phyloP scores from a whole-genome alignment of 92 coral and sea anemone genomes.

The Heliopora coerulea region DNA sequence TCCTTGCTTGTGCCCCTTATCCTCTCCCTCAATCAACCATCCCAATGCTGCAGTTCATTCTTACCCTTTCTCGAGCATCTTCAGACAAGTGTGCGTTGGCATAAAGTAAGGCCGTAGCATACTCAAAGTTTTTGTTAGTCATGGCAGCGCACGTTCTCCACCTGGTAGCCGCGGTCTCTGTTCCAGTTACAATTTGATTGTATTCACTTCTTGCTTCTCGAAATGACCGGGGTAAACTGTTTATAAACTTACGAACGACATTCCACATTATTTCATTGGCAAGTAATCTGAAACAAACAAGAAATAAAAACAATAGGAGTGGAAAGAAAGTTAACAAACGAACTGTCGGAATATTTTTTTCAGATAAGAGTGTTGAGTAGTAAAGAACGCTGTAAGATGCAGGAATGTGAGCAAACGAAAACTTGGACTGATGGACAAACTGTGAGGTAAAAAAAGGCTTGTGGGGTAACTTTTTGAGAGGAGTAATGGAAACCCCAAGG shows the following conservation, averaged over 20 bases:
- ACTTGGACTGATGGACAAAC: no score
- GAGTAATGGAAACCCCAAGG: no score
- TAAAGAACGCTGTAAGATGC: no score
- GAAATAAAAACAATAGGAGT: no score
- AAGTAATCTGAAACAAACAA: conserved; percentile 9
- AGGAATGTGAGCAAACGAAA: no score
- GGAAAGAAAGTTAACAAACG: no score
- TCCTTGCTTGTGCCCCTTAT: no score
- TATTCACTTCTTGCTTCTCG: neutral
- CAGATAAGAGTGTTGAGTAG: no score
- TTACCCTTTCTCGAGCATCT: neutral
- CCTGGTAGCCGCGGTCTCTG: neutral
- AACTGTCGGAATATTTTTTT: no score
- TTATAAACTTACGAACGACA: neutral
- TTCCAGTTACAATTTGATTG: neutral
- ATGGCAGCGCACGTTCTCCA: neutral
- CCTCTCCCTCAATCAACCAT: neutral
- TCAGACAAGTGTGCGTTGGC: conserved; percentile 5
- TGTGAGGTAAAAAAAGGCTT: no score
- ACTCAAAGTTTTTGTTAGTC: neutral
- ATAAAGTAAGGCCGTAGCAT: neutral
- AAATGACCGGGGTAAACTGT: neutral
- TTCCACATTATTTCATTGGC: conserved; percentile 17
- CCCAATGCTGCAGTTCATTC: no score
- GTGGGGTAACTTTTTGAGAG: no score